Evolutionary conservation across 1,140 invertebrate genomes (phyloP), one percentile per base, ranked within the genome.

Genomic region (Papilio helenus): DNA sequence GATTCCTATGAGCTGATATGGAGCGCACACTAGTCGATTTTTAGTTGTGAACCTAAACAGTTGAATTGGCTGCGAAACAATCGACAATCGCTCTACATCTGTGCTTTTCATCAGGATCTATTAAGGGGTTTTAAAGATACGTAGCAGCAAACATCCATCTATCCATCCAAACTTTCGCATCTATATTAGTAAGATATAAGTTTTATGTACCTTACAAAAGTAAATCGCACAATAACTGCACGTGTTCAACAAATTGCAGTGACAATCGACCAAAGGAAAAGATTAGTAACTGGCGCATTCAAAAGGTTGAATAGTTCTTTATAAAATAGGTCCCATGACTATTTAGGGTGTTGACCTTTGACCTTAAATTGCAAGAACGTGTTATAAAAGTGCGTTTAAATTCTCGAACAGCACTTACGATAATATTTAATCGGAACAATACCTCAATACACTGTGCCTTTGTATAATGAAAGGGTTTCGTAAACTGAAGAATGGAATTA

Each of bases 351-450:
- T 74, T 49, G 44, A 74, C 20, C 72, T 49, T 26, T 74, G 72
- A 42, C 72, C 42, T 74, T 16, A 74, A 49, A 74, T 74, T 49
- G 42, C 44, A 74, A n/a, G 42, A 44, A 51, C 42, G 72, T 49
- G 72, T 74, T 74, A 49, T 74, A 74, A 74, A 74, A 74, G 23
- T 72, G 71, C 42, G n/a, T 44, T 44, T 74, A 46, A 29, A 73
- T 20, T 44, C 65, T n/a, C 72, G 3, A 10, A 26, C 14, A 72
- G 39, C n/a, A 74, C 42, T 74, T 49, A 74, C 44, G 42, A 74
- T 51, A 46, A 73, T 44, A 20, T 49, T 9, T 74, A 74, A 74
- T 74, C 44, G 44, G 26, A 49, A 44, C 44, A 74, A 74, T 74
- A 74, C 44, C 20, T 46, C 72, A 26, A 74, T 46, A 23, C 23